Evolutionary conservation across 2,113 vertebrate genomes (phyloP).

Genomic region (Ciconia boyciana): DNA sequence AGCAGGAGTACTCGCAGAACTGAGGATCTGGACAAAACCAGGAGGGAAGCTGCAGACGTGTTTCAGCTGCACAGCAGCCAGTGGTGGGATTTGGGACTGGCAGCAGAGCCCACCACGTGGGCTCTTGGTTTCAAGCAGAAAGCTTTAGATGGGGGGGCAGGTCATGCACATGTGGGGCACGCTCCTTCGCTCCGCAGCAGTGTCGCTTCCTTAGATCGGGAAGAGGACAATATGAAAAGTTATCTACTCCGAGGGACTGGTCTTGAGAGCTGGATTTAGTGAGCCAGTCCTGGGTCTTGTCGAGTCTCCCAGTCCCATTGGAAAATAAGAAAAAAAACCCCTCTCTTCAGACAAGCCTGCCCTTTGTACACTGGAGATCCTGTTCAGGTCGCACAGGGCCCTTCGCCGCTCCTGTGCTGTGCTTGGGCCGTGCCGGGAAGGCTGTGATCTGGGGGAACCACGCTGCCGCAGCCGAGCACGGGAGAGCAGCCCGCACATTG

Average conservation of each 20-base stretch:
- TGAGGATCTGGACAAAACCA: neutral
- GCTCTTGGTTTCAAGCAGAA: neutral
- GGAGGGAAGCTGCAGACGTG: neutral
- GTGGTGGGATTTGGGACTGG: neutral
- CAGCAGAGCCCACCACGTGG: neutral
- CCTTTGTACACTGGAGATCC: neutral
- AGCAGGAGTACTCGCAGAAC: neutral
- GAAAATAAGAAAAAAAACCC: neutral
- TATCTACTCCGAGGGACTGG: neutral
- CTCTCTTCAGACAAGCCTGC: neutral
- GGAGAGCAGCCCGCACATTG: neutral
- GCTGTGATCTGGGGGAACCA: neutral
- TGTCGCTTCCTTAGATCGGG: accelerated
- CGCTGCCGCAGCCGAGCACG: neutral
- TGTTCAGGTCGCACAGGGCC: accelerated
- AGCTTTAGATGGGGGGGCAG: neutral
- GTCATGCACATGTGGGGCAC: neutral
- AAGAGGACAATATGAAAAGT: neutral
- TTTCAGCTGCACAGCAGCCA: neutral
- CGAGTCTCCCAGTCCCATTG: neutral
- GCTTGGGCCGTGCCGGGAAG: accelerated
- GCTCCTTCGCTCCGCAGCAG: neutral
- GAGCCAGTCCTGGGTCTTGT: neutral
- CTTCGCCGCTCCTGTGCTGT: accelerated
- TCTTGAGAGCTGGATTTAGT: neutral